Base-by-base conservation (phyloP, 2,888 invertebrate species). In the Coelinius sp. region DNA sequence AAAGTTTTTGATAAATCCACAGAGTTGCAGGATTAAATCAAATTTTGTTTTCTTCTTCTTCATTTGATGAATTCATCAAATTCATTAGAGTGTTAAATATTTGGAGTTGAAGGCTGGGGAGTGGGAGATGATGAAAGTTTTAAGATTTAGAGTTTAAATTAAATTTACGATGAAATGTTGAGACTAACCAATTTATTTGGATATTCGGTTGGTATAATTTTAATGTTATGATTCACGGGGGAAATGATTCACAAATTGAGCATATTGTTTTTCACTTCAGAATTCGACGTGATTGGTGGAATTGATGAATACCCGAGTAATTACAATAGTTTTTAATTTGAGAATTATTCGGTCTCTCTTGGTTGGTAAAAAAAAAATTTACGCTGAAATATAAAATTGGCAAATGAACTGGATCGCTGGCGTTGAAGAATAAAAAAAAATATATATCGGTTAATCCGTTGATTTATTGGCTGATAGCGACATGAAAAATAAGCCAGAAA, bases 391-490 rank as follows among this genome's bases (percentile, higher is more conserved):
- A 53, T 53, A 24, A 53, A 53, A 12, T 53, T 53, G 53, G 24
- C 25, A n/a, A 53, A 25, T 25, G n/a, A 49, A 24, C 25, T 12
- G 14, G 24, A 53, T 49, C 10, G 25, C 6, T 10, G 7, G 10
- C n/a, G 31, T n/a, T n/a, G n/a, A n/a, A n/a, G n/a, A n/a, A n/a
- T n/a, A n/a, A n/a, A n/a, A n/a, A 17, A 38, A 12, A 5, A 59
- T 35, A 35, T 17, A 17, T 59, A 14, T 35, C 1, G 8, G 31
- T 31, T 59, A 59, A 59, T 59, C 35, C 59, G 20, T 12, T 59
- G 59, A 59, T 59, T 59, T 12, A 59, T 12, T 20, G 35, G 35
- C 35, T 59, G 59, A 59, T 59, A 35, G 35, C 12, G 17, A 20
- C n/a, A 31, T 20, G 20, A 14, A 22, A 59, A 35, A 35, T 53